Evolutionary conservation across 2,113 vertebrate genomes (phyloP).

Genomic region (Ancistrus triradiatus): DNA sequence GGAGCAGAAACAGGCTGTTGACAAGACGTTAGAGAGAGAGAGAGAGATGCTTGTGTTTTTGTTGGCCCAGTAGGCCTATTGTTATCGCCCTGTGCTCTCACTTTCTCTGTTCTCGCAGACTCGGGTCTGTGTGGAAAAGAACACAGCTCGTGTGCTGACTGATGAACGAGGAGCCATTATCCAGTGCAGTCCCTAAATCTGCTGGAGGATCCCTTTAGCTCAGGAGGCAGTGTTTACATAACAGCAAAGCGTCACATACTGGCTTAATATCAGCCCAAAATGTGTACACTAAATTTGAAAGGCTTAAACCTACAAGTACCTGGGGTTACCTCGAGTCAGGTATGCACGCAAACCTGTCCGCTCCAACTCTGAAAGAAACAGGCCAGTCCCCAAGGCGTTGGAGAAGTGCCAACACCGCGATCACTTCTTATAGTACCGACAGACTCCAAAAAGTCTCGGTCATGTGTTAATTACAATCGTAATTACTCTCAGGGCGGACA

Average conservation of each 20-base stretch:
- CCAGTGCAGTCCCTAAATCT: neutral
- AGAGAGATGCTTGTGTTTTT: slow-evolving; percentile 18
- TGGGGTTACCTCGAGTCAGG: slow-evolving; percentile 19
- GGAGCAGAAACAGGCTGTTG: slow-evolving; percentile 30
- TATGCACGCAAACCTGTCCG: slow-evolving; percentile 19
- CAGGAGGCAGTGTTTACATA: neutral
- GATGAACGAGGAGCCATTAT: slow-evolving; percentile 1
- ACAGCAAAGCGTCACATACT: neutral
- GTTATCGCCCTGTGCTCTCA: neutral
- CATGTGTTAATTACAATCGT: slow-evolving; percentile 35
- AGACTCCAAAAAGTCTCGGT: slow-evolving; percentile 38
- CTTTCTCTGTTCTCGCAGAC: neutral
- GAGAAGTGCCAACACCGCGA: slow-evolving; percentile 27
- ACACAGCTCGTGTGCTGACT: slow-evolving; percentile 9
- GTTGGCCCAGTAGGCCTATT: slow-evolving; percentile 13
- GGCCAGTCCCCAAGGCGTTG: slow-evolving; percentile 16
- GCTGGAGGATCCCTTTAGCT: neutral
- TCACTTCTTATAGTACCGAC: slow-evolving; percentile 3
- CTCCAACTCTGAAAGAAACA: slow-evolving; percentile 9
- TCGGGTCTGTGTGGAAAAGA: no score
- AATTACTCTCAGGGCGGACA: neutral
- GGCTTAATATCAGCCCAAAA: neutral
- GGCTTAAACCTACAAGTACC: neutral
- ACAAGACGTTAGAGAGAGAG: slow-evolving; percentile 28
- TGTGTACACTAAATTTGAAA: neutral